These are phyloP conservation scores for Alosa alosa DNA, from an alignment of 2,113 vertebrate species.

Conservation along the genomic window DNA sequence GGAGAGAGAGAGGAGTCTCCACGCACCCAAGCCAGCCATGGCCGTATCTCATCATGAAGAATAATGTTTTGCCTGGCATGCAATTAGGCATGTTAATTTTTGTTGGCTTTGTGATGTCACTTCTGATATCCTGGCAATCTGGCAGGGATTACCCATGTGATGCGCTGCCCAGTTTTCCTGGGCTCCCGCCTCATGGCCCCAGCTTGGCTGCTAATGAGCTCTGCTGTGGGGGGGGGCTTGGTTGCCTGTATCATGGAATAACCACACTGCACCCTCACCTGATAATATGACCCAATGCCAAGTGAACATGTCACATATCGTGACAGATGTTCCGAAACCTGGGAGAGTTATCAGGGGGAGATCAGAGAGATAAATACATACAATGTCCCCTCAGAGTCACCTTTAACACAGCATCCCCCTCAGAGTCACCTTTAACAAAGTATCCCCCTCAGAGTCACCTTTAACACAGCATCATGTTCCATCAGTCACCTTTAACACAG, in stretches of 20 bases:
- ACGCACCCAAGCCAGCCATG: conserved; percentile 52
- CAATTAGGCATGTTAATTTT: conserved; percentile 64
- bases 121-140: conserved; percentile 61
- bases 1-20: conserved; percentile 36
- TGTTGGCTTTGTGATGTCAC: conserved; percentile 64
- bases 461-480: too few relatives aligned
- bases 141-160: conserved; percentile 50
- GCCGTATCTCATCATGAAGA: conserved; percentile 63
- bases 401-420: conserved; percentile 30
- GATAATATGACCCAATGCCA: conserved; percentile 40
- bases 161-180: conserved; percentile 42
- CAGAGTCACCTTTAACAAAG: too few relatives aligned
- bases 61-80: conserved; percentile 66
- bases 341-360: conserved; percentile 45
- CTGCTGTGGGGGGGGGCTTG: conserved; percentile 37
- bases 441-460: too few relatives aligned
- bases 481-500: too few relatives aligned
- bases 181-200: conserved; percentile 37
- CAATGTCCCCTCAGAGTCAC: conserved; percentile 51
- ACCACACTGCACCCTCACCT: conserved; percentile 51
- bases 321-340: conserved; percentile 55
- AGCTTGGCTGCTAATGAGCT: conserved; percentile 58
- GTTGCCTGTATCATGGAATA: conserved; percentile 35
- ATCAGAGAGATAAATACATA: conserved; percentile 51
- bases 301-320: conserved; percentile 42